Evolutionary conservation across 2,113 vertebrate genomes (phyloP).

Genomic region (Phalacrocorax brasilianus): DNA sequence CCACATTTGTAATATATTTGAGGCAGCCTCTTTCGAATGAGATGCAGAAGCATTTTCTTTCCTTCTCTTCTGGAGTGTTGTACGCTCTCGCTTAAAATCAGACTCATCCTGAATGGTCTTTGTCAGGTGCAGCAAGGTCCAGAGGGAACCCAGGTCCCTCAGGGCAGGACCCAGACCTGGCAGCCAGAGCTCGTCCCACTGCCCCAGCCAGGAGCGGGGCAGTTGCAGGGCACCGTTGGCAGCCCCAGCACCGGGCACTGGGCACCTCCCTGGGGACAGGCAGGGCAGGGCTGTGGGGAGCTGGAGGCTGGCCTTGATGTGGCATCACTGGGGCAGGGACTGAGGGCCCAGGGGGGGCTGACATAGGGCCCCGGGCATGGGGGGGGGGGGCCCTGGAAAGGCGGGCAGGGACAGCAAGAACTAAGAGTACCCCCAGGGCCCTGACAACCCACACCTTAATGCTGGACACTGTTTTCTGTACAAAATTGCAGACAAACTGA

Average conservation of each 20-base stretch:
- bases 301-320: neutral
- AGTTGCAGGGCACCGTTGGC: rapidly evolving
- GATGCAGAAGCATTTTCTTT: neutral
- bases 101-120: neutral
- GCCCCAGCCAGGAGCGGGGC: neutral
- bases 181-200: neutral
- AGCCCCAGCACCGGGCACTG: rapidly evolving
- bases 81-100: neutral
- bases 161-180: neutral
- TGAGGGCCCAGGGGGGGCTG: neutral
- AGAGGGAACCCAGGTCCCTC: neutral
- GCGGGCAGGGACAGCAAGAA: neutral
- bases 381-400: neutral
- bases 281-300: neutral
- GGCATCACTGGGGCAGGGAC: neutral
- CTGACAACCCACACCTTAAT: neutral
- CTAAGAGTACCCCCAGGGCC: neutral
- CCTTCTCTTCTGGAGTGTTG: neutral
- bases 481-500: neutral
- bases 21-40: neutral
- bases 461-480: neutral
- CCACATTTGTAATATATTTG: neutral
- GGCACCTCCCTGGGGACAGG: neutral
- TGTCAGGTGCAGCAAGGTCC: neutral
- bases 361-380: neutral